Percentiles rank a stretch among this genome's conserved stretches.
Conservation (phyloP, 30 jellyfish, hydroid and myxozoan species). For the Aurelia sp. region DNA sequence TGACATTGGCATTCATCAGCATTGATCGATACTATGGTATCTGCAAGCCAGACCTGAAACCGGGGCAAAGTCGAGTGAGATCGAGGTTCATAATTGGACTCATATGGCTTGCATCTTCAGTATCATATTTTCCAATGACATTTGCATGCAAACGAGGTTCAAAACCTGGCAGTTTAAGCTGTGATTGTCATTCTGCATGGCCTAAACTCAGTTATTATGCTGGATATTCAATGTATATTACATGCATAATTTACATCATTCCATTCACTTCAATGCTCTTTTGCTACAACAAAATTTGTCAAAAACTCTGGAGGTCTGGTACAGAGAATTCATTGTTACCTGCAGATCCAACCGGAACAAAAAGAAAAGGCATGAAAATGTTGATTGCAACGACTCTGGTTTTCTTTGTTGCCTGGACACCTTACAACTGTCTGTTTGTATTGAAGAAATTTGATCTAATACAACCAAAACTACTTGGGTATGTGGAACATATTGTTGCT, state of each 20-base stretch:
- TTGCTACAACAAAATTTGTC: conserved; percentile 48
- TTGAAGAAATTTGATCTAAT: conserved; percentile 51
- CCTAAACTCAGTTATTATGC: conserved; percentile 38
- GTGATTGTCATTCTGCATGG: conserved; percentile 79
- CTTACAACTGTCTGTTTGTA: conserved; percentile 55
- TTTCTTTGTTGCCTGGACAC: conserved; percentile 73
- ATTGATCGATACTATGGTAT: conserved; percentile 71
- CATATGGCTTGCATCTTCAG: conserved; percentile 60
- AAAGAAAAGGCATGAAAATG: conserved; percentile 53
- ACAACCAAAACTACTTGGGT: conserved; percentile 57
- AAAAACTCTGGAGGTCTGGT: conserved; percentile 49
- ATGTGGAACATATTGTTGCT: neutral
- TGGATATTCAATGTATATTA: conserved; percentile 24
- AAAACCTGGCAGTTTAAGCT: conserved; percentile 40
- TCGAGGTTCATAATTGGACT: conserved; percentile 26
- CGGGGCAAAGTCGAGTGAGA: conserved; percentile 3
- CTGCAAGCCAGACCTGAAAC: conserved; percentile 12
- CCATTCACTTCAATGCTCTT: conserved; percentile 63
- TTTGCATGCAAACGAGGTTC: conserved; percentile 32
- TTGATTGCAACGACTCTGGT: conserved; percentile 48
- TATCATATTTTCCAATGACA: conserved; percentile 60
- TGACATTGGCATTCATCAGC: conserved; percentile 56
- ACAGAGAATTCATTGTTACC: conserved; percentile 15
- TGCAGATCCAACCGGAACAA: conserved; percentile 58
- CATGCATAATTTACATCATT: conserved; percentile 29